phyloP scores from a whole-genome alignment of 2,888 invertebrate genomes.

The Eristalinus sepulchralis region DNA sequence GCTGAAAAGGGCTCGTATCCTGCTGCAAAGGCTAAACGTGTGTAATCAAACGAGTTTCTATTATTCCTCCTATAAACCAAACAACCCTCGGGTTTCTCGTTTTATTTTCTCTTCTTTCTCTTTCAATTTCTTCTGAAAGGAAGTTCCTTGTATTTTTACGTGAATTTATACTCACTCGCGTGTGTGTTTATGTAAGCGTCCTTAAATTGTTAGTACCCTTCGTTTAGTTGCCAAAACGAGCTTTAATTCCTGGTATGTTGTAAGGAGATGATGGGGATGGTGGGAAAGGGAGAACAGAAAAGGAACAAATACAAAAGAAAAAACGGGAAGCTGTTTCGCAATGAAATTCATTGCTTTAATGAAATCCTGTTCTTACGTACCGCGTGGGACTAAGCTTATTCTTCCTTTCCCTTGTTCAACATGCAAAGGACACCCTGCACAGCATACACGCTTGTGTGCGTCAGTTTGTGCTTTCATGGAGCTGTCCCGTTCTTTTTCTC shows the following conservation, averaged over 20 bases:
- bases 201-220: neutral
- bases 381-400: neutral
- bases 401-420: neutral
- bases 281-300: neutral
- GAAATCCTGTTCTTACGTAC: neutral
- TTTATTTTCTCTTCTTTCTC: neutral
- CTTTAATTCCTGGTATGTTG: neutral
- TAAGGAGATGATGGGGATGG: neutral
- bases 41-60: neutral
- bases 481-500: neutral
- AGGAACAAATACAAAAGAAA: too few species aligned
- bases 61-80: neutral
- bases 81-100: neutral
- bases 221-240: neutral
- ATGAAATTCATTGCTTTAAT: neutral
- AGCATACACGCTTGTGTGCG: neutral
- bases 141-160: neutral
- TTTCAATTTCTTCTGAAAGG: neutral
- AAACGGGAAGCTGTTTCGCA: neutral
- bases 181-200: neutral
- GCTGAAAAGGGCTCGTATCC: neutral
- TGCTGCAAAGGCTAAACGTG: neutral
- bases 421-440: neutral
- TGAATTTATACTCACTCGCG: neutral
- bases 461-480: neutral